These are phyloP conservation scores for Campoletis sonorensis DNA, from an alignment of 1,140 invertebrate genomes.

Conservation along the genomic window DNA sequence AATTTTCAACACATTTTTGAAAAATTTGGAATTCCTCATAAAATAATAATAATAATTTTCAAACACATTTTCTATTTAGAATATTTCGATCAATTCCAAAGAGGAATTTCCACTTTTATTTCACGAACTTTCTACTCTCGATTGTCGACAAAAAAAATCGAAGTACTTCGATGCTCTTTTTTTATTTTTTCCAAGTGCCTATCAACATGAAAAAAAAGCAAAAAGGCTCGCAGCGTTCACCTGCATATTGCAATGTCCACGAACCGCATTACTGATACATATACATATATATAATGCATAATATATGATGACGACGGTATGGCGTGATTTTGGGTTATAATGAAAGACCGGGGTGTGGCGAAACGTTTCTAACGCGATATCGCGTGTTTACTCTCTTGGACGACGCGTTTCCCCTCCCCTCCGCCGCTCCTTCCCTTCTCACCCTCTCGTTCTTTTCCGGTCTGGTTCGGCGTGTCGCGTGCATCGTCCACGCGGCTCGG, in stretches of 20 bases:
- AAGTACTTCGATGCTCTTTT: no score
- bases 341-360: conserved; percentile 42
- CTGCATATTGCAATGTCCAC: conserved; percentile 26
- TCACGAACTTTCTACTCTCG: no score
- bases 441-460: conserved; percentile 22
- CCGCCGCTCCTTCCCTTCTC: neutral
- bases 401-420: neutral
- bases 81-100: no score
- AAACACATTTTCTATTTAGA: no score
- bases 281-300: neutral
- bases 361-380: conserved; percentile 44
- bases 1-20: no score
- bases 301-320: conserved; percentile 28
- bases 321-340: conserved; percentile 41
- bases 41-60: no score
- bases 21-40: no score
- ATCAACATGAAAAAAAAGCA: neutral
- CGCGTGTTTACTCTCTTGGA: conserved; percentile 33
- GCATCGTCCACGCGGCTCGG: conserved; percentile 25
- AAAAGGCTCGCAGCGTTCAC: neutral
- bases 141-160: no score
- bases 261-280: neutral
- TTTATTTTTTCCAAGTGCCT: no score
- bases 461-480: conserved; percentile 51
- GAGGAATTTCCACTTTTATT: no score